phyloP scores from a whole-genome alignment of 2,113 vertebrate genomes.

The Macheiramphus alcinus region DNA sequence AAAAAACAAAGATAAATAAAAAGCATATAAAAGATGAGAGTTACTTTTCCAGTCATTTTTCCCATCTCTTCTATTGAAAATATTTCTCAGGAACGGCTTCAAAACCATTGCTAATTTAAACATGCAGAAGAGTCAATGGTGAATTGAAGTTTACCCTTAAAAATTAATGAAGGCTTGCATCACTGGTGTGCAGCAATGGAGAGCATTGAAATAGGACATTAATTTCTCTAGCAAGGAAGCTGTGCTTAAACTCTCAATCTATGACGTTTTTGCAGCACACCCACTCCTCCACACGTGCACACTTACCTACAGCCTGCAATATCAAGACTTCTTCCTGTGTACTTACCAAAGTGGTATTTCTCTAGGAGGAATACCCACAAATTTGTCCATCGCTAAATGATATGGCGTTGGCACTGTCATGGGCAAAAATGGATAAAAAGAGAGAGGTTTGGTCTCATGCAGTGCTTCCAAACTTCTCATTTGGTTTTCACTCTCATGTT shows the following conservation, averaged over 20 bases:
- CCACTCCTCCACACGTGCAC: not conserved
- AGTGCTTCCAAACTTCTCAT: not conserved
- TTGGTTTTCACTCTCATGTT: not conserved
- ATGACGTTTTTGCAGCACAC: not conserved
- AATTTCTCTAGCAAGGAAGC: not conserved
- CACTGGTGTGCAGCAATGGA: not conserved
- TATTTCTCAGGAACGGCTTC: not conserved
- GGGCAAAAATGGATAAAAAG: not conserved
- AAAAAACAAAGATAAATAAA: slow-evolving; percentile 46
- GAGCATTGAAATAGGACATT: not conserved
- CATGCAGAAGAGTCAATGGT: not conserved
- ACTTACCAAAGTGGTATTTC: not conserved
- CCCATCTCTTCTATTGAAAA: not conserved
- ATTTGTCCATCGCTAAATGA: not conserved
- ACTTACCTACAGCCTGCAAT: not conserved
- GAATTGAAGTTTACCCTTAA: slow-evolving; percentile 2
- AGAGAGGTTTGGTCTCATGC: not conserved
- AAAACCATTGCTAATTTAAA: not conserved
- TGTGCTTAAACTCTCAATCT: not conserved
- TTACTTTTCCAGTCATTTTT: not conserved
- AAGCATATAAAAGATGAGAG: not conserved
- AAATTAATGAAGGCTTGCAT: not conserved
- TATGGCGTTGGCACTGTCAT: not conserved
- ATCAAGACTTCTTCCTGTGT: not conserved
- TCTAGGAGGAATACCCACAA: not conserved